Conservation (phyloP, 2,888 invertebrate genomes). For the Stictocephala bisonia region DNA sequence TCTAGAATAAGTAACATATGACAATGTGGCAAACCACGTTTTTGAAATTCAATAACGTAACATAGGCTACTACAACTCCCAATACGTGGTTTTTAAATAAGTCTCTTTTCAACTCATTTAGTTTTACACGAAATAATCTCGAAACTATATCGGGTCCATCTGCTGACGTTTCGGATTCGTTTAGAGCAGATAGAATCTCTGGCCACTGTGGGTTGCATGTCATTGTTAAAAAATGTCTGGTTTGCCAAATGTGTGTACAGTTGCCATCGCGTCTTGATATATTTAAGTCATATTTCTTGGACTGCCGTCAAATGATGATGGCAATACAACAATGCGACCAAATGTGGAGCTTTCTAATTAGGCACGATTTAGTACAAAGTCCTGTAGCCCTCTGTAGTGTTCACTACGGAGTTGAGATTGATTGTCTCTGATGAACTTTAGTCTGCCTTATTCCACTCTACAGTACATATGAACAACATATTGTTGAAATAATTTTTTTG, state of each 20-base stretch:
- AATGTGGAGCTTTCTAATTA: neutral
- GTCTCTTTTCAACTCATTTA: constrained; percentile 17
- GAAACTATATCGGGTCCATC: neutral
- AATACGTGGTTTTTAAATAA: constrained; percentile 21
- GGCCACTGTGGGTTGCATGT: constrained; percentile 2
- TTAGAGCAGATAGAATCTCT: neutral
- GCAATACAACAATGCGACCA: constrained; percentile 13
- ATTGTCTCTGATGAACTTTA: neutral
- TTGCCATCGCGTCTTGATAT: constrained; percentile 22
- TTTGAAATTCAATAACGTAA: constrained; percentile 49
- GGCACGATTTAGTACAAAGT: constrained; percentile 16
- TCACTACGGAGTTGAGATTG: constrained; percentile 5
- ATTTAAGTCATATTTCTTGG: constrained; percentile 4
- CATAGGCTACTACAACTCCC: constrained; percentile 33
- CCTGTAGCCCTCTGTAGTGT: constrained; percentile 3
- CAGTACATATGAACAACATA: constrained; percentile 15
- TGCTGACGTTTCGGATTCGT: neutral
- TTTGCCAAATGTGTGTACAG: constrained; percentile 1
- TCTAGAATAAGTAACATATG: constrained; percentile 46
- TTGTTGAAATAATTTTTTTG: constrained; percentile 21
- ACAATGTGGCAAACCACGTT: constrained; percentile 28
- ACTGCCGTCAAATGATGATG: constrained; percentile 12
- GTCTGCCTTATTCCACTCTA: constrained; percentile 8
- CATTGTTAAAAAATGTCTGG: constrained; percentile 6
- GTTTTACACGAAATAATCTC: constrained; percentile 26